Evolutionary conservation across 1,140 invertebrate species (phyloP), one percentile per base, ranked within the genome.

Genomic region (Tetragonula clypearis): DNA sequence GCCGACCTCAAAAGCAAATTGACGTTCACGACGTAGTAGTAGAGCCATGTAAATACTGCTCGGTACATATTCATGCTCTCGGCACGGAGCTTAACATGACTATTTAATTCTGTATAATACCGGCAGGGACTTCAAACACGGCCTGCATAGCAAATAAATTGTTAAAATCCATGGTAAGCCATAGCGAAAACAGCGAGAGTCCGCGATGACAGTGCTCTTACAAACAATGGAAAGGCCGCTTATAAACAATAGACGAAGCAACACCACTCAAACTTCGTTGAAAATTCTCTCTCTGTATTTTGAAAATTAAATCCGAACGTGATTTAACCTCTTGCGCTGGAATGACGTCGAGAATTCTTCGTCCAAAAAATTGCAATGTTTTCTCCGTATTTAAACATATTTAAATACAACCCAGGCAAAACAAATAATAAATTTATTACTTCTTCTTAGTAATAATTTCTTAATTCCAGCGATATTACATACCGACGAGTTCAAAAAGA

Each of bases 71-170:
- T 84, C 82, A 84, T 84, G 82, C 72, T 79, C 77, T 62, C 56
- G 17, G 56, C 49, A 53, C 30, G 41, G 26, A 35, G 82, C 68
- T 79, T 79, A 84, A 79, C 77, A 79, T 84, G 76, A 84, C 77
- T 84, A 84, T 84, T 79, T 84, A 84, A 84, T 84, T 72, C 82
- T 49, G 82, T 73, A 79, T 84, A 84, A 84, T 84, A 49, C 77
- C 82, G 15, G 35, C 21, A 55, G 26, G 76, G 58, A 56, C 77
- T 78, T 79, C 68, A 79, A 79, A 84, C 77, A 55, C 77, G 68
- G 60, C 82, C 35, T 9, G 65, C n/a, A 60, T 30, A 26, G 66
- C n/a, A 79, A 84, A 84, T 84, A 84, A 79, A 84, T 84, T 84
- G 77, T 84, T 84, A 72, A 79, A 79, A 84, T 83, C 72, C 62